phyloP scores from a whole-genome alignment of 2,113 vertebrate genomes.

The Mus pahari region DNA sequence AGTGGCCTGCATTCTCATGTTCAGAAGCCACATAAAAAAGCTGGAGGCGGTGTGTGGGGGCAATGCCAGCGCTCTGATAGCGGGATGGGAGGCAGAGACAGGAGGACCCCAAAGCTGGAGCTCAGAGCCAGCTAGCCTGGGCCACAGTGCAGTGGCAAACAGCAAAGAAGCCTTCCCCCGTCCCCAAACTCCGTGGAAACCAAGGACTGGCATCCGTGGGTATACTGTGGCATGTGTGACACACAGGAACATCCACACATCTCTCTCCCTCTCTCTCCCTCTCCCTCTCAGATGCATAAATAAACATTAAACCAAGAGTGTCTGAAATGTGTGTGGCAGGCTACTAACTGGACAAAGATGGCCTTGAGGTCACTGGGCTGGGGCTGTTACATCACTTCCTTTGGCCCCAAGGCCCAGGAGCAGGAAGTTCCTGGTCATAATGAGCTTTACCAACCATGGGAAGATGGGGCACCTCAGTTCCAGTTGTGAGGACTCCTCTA shows the following conservation, averaged over 20 bases:
- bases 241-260: not conserved
- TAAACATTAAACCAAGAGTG: not conserved
- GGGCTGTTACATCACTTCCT: not conserved
- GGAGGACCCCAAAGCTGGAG: not conserved
- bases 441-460: accelerated
- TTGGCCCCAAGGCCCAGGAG: too few species aligned
- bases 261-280: not conserved
- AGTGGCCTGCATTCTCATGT: not conserved
- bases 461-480: too few species aligned
- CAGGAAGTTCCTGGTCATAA: not conserved
- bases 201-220: not conserved
- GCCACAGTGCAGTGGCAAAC: not conserved
- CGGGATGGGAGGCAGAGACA: not conserved
- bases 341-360: not conserved
- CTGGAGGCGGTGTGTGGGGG: not conserved
- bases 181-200: not conserved
- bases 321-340: too few species aligned
- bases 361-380: not conserved
- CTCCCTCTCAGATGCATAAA: not conserved
- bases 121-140: not conserved
- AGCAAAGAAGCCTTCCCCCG: not conserved
- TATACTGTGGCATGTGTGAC: not conserved
- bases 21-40: not conserved
- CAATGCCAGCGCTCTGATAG: too few species aligned
- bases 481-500: accelerated